A percentile compares a stretch with the other conserved stretches of the same genome.
phyloP scores from a whole-genome alignment of 2,797 vertebrate genomes.

The Oceanodroma leucorhoa region DNA sequence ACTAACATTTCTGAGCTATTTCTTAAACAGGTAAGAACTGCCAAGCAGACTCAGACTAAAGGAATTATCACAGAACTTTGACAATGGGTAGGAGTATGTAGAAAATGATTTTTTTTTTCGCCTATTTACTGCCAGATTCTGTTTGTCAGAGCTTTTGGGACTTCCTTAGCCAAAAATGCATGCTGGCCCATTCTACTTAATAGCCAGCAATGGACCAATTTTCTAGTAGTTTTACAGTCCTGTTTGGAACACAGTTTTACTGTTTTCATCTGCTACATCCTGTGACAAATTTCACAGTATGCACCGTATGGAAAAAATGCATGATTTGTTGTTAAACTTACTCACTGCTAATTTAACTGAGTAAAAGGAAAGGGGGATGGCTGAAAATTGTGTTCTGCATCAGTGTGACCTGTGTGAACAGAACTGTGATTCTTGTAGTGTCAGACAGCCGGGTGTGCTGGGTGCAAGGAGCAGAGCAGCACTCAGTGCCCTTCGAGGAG shows the following conservation, averaged over 20 bases:
- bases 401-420: not conserved
- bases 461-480: not conserved
- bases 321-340: not conserved
- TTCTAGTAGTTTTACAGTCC: not conserved
- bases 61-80: not conserved
- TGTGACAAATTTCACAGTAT: not conserved
- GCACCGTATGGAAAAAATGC: not conserved
- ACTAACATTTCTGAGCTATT: not conserved
- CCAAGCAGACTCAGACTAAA: not conserved
- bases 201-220: not conserved
- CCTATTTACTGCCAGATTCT: not conserved
- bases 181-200: not conserved
- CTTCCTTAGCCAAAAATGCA: not conserved
- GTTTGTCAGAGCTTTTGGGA: not conserved
- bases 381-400: not conserved
- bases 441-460: fast-evolving
- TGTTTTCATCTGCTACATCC: not conserved
- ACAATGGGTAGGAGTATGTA: not conserved
- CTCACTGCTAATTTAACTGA: not conserved
- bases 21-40: not conserved
- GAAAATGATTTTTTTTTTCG: not conserved
- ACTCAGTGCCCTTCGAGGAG: fast-evolving
- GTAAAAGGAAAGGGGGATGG: not conserved
- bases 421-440: not conserved
- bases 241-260: not conserved